A percentile compares a stretch with the other conserved stretches of the same genome.
Conservation (phyloP, 2,113 vertebrate species). For the Vulpes vulpes region DNA sequence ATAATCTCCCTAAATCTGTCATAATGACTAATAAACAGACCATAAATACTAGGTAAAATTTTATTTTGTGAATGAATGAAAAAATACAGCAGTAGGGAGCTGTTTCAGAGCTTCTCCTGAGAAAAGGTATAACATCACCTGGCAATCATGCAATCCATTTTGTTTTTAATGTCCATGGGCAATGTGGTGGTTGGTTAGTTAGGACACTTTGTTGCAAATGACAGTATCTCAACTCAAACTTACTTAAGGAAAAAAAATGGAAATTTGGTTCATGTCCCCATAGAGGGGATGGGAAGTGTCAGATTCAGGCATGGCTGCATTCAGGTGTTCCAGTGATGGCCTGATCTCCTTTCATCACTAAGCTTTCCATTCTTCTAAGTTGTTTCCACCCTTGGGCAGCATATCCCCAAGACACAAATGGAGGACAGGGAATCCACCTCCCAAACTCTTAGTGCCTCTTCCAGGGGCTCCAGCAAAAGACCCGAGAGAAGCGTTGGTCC, state of each 20-base stretch:
- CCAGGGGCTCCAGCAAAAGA: too few species aligned
- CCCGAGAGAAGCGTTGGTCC: background rate
- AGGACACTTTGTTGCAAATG: background rate
- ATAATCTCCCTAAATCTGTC: background rate
- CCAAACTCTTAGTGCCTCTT: background rate
- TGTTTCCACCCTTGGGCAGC: background rate
- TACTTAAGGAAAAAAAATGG: background rate
- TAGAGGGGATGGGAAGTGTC: background rate
- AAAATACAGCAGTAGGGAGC: fast-evolving
- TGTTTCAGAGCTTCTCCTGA: background rate
- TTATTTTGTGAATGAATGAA: background rate
- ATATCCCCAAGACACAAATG: background rate
- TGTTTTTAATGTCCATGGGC: background rate
- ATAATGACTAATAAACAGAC: too few species aligned
- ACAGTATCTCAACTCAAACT: background rate
- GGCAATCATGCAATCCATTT: fast-evolving
- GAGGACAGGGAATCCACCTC: background rate
- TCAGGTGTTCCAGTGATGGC: too few species aligned
- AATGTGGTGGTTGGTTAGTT: too few species aligned
- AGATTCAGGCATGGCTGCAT: background rate
- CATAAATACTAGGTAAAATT: background rate
- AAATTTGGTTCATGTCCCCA: background rate
- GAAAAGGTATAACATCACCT: fast-evolving
- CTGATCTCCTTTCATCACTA: background rate
- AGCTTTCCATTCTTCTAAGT: background rate